Conservation (phyloP, 2,113 vertebrate genomes). For the Oryzias woworae region DNA sequence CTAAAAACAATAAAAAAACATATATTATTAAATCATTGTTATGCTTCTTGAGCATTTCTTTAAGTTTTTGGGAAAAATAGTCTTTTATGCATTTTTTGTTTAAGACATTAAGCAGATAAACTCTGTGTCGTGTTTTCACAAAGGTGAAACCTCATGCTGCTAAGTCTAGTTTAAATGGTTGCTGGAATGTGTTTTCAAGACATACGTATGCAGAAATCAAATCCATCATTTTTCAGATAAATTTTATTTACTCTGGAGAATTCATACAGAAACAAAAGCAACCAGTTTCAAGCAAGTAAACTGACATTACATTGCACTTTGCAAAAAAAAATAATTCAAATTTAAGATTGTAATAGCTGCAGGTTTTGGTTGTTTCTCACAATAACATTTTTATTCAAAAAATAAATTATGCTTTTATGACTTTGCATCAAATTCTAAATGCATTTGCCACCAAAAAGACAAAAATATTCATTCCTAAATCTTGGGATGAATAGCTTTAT, state of each 20-base stretch:
- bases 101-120: too few species aligned
- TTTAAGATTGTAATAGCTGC: conserved; percentile 20
- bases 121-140: too few species aligned
- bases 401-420: not conserved
- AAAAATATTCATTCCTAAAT: conserved; percentile 3
- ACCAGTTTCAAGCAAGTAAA: conserved; percentile 24
- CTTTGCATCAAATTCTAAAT: not conserved
- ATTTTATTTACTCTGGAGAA: conserved; percentile 52
- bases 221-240: conserved; percentile 24
- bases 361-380: not conserved
- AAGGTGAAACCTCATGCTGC: too few species aligned
- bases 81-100: too few species aligned
- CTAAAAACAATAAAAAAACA: too few species aligned
- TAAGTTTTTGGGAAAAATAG: too few species aligned
- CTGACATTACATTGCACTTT: conserved; percentile 20
- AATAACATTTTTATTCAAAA: conserved; percentile 5
- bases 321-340: conserved; percentile 29
- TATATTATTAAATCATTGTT: too few species aligned
- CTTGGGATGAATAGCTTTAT: conserved; percentile 1
- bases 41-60: too few species aligned
- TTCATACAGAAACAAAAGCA: conserved; percentile 24
- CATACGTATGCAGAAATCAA: not conserved
- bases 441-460: not conserved
- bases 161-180: not conserved
- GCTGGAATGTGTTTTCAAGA: conserved; percentile 5